Percentiles rank a stretch among this genome's conserved stretches.
Conservation (phyloP, 2,113 vertebrate genomes). For the Corvus moneduloides region DNA sequence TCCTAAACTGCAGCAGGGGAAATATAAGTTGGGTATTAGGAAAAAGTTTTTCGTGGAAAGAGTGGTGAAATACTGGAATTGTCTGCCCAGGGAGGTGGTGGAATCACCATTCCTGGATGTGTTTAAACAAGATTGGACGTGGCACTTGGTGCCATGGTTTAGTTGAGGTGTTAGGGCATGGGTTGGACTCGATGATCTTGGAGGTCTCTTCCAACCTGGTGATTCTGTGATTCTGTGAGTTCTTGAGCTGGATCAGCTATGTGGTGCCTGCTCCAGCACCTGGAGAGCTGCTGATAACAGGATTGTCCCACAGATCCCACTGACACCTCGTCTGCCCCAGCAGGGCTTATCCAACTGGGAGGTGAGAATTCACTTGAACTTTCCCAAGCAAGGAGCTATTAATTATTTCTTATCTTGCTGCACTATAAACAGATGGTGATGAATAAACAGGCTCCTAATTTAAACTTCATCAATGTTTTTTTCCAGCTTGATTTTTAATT, state of each 20-base stretch:
- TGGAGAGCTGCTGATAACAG: not conserved
- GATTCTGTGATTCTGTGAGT: too few relatives aligned
- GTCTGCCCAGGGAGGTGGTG: too few relatives aligned
- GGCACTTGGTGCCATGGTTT: too few relatives aligned
- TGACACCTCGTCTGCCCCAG: not conserved
- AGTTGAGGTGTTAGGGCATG: too few relatives aligned
- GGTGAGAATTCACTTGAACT: slow-evolving; percentile 44
- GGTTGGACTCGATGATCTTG: too few relatives aligned
- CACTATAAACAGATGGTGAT: slow-evolving; percentile 51
- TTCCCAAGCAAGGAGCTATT: slow-evolving; percentile 38
- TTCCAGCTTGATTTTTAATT: slow-evolving; percentile 49
- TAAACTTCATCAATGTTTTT: slow-evolving; percentile 47
- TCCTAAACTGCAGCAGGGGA: too few relatives aligned
- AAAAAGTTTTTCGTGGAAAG: too few relatives aligned
- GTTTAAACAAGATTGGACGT: too few relatives aligned
- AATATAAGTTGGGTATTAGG: too few relatives aligned
- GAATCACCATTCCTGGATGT: too few relatives aligned
- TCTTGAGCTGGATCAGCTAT: not conserved
- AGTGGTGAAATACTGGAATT: too few relatives aligned
- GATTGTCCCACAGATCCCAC: not conserved
- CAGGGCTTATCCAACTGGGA: not conserved
- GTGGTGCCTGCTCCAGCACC: not conserved
- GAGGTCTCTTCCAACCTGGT: too few relatives aligned
- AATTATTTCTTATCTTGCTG: slow-evolving; percentile 62
- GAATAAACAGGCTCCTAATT: slow-evolving; percentile 58